Evolutionary conservation across 2,797 vertebrate species (phyloP).

Genomic region (Schizothorax lantsangensis): DNA sequence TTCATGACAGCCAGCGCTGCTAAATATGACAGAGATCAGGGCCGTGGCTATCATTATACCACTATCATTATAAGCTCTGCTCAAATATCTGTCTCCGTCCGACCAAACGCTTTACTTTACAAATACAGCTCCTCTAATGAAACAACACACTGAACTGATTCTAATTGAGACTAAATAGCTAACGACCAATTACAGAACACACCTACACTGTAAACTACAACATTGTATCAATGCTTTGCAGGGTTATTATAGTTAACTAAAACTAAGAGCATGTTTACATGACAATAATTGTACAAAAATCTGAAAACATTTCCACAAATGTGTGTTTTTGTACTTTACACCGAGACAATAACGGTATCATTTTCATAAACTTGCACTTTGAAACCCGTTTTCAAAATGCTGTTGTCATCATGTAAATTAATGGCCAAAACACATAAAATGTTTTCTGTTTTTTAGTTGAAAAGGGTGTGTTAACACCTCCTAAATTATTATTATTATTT

Average conservation of each 20-base stretch:
- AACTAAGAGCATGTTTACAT: not conserved
- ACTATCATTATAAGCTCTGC: not conserved
- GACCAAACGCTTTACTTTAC: not conserved
- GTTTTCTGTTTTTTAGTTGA: no score
- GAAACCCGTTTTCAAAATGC: no score
- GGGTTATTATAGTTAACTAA: not conserved
- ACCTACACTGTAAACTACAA: no score
- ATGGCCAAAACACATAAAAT: no score
- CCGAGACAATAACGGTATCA: no score
- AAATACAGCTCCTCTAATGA: not conserved
- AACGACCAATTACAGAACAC: no score
- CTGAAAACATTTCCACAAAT: not conserved
- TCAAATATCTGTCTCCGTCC: not conserved
- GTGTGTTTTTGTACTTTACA: no score
- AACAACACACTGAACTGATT: not conserved
- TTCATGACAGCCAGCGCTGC: not conserved
- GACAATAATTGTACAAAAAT: not conserved
- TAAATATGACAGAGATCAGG: not conserved
- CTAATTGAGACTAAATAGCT: no score
- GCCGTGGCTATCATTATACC: not conserved
- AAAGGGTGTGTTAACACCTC: no score
- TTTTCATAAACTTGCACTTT: no score
- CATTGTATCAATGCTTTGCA: not conserved
- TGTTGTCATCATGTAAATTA: no score
- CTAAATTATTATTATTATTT: no score